Conservation (phyloP, 2,113 vertebrate genomes). For the Vidua macroura region DNA sequence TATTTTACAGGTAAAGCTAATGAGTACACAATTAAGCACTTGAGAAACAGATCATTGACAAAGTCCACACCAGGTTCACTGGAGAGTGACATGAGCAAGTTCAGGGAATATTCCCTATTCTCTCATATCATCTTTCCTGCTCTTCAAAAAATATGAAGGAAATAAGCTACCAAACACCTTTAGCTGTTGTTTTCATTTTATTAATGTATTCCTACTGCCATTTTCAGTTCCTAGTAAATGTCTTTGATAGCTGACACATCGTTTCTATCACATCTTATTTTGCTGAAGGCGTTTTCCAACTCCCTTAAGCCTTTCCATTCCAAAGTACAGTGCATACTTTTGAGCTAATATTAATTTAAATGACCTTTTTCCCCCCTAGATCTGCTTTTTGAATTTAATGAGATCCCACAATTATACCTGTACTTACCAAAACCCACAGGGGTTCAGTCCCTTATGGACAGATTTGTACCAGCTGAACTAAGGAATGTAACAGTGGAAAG, state of each 20-base stretch:
- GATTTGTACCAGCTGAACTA: background rate
- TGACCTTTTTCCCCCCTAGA: background rate
- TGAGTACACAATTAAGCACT: constrained; percentile 2
- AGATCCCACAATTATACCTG: background rate
- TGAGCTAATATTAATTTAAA: constrained; percentile 52
- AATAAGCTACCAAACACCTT: constrained; percentile 43
- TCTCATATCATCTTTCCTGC: background rate
- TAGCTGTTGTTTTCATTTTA: constrained; percentile 54
- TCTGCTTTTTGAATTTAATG: constrained; percentile 24
- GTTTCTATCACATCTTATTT: constrained; percentile 60
- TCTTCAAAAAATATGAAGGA: constrained; percentile 8
- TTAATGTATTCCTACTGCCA: constrained; percentile 53
- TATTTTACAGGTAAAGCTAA: constrained; percentile 6
- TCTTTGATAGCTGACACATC: constrained; percentile 67
- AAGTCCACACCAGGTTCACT: background rate
- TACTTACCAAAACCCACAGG: background rate
- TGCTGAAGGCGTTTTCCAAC: constrained; percentile 50
- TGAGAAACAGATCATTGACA: background rate
- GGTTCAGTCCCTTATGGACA: background rate
- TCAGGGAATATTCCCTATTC: background rate
- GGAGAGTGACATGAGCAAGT: background rate
- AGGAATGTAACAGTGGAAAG: background rate
- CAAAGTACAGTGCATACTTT: background rate
- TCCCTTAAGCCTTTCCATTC: constrained; percentile 34
- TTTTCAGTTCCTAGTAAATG: constrained; percentile 54